Percentiles rank a stretch among this genome's conserved stretches.
These are phyloP conservation scores for Oligia latruncula DNA, from an alignment of 2,888 invertebrate genomes.

Conservation along the genomic window DNA sequence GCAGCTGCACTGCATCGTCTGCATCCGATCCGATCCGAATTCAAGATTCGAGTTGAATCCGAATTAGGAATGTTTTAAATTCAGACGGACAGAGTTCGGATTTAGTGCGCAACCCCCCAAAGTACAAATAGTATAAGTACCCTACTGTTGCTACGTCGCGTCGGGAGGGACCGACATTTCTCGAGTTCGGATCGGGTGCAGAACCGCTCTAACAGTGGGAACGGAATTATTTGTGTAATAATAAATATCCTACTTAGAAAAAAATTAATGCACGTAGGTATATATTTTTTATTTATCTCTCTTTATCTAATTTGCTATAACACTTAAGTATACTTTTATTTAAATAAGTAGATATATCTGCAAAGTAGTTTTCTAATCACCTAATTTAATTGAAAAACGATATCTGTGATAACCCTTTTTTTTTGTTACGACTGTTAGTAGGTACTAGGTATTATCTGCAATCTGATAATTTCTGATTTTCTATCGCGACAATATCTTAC, in stretches of 20 bases:
- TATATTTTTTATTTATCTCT: background rate
- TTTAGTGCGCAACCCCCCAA: too few relatives aligned
- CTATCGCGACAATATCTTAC: constrained; percentile 7
- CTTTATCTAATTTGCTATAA: constrained; percentile 7
- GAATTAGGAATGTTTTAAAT: background rate
- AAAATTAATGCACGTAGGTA: background rate
- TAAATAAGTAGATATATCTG: background rate
- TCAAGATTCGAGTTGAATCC: background rate
- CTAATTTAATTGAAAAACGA: constrained; percentile 16
- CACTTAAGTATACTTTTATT: background rate
- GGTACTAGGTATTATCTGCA: constrained; percentile 6
- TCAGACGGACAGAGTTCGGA: too few relatives aligned
- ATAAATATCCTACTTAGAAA: background rate
- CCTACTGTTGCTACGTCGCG: background rate
- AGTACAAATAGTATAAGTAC: too few relatives aligned
- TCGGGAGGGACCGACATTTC: background rate
- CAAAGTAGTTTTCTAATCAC: constrained; percentile 5
- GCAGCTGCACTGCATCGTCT: too few relatives aligned
- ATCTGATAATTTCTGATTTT: constrained; percentile 16
- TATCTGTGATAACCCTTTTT: background rate
- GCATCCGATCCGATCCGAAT: too few relatives aligned
- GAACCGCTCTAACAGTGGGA: background rate
- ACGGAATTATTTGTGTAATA: background rate
- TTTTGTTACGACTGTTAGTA: background rate
- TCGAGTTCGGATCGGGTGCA: background rate